Evolutionary conservation across 2,113 vertebrate species (phyloP).

Genomic region (Hymenochirus boettgeri): DNA sequence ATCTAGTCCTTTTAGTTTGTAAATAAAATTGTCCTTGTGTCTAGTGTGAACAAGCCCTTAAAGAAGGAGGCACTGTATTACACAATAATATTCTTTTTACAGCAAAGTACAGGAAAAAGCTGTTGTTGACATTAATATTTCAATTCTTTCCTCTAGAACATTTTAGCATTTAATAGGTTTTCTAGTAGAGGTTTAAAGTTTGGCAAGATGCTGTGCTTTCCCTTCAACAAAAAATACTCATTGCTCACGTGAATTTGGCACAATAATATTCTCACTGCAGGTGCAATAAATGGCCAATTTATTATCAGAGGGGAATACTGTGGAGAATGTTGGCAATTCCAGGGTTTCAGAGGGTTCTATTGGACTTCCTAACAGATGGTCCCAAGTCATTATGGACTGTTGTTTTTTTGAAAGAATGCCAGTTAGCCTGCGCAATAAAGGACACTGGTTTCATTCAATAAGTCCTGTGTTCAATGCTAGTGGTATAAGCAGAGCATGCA

Average conservation of each 20-base stretch:
- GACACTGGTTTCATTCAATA: conserved; percentile 18
- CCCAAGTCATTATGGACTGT: conserved; percentile 43
- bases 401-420: conserved; percentile 34
- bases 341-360: conserved; percentile 52
- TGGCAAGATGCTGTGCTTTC: too few species aligned
- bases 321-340: conserved; percentile 45
- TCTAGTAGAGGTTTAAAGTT: too few species aligned
- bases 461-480: background rate
- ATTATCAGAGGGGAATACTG: conserved; percentile 69
- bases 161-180: too few species aligned
- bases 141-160: too few species aligned
- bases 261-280: conserved; percentile 64
- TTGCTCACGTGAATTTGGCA: conserved; percentile 52
- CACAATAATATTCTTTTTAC: too few species aligned
- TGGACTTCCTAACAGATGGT: conserved; percentile 49
- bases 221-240: too few species aligned
- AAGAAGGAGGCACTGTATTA: too few species aligned
- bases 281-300: conserved; percentile 74
- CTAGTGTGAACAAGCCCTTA: too few species aligned
- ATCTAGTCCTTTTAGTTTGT: too few species aligned
- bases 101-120: too few species aligned
- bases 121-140: too few species aligned
- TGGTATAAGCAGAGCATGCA: conserved; percentile 12
- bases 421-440: conserved; percentile 39
- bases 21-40: too few species aligned